A percentile compares a stretch with the other conserved stretches of the same genome.
phyloP scores from a whole-genome alignment of 2,888 invertebrate genomes.

The Serripes groenlandicus region DNA sequence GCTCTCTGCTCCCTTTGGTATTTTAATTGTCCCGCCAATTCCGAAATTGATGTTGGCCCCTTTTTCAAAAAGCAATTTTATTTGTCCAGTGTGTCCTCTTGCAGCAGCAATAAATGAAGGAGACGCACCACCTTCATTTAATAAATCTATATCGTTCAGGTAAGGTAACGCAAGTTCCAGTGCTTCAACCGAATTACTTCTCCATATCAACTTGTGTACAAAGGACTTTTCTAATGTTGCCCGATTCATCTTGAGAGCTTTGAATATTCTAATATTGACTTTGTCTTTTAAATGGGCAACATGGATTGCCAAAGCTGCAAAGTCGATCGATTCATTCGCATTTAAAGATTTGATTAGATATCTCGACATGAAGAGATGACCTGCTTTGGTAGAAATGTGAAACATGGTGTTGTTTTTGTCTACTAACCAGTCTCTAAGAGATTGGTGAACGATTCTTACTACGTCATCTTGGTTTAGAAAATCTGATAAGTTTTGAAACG shows the following conservation, averaged over 20 bases:
- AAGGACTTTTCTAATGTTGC: too few relatives aligned
- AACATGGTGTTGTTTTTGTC: background rate
- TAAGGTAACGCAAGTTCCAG: conserved; percentile 19
- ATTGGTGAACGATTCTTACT: conserved; percentile 8
- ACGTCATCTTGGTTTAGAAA: background rate
- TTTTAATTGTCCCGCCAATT: too few relatives aligned
- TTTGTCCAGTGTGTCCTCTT: conserved; percentile 25
- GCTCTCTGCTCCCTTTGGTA: too few relatives aligned
- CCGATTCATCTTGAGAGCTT: background rate
- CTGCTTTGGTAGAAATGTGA: background rate
- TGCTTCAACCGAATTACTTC: conserved; percentile 9
- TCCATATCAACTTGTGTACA: conserved; percentile 30
- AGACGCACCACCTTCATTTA: conserved; percentile 33
- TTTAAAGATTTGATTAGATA: background rate
- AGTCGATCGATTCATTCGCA: conserved; percentile 1
- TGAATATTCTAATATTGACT: background rate
- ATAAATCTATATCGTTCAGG: background rate
- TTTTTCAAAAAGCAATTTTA: conserved; percentile 20
- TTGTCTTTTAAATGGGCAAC: background rate
- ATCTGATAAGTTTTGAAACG: background rate
- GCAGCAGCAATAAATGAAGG: conserved; percentile 43
- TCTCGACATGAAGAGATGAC: conserved; percentile 14
- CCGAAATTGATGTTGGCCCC: conserved; percentile 32
- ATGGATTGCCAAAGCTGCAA: conserved; percentile 23
- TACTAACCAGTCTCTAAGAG: conserved; percentile 11